A percentile compares a stretch with the other conserved stretches of the same genome.
These are phyloP conservation scores for Andrena chrysosceles DNA, from an alignment of 2,888 invertebrate species.

Conservation along the genomic window DNA sequence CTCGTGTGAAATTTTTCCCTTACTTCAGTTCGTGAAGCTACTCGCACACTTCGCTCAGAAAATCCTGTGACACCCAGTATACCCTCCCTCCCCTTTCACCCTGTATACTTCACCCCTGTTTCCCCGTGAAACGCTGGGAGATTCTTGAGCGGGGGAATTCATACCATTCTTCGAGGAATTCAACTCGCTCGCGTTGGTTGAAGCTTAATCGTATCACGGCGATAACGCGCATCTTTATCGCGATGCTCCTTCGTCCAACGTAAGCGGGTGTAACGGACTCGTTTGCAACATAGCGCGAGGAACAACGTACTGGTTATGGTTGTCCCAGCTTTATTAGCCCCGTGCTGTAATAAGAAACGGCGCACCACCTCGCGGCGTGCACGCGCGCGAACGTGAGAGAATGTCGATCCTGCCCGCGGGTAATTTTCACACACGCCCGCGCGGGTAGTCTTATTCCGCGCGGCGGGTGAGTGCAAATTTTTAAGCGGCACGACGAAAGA, in stretches of 20 bases:
- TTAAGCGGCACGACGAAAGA: slow-evolving; percentile 75
- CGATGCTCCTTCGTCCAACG: slow-evolving; percentile 21
- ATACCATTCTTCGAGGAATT: slow-evolving; percentile 15
- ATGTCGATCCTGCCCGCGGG: slow-evolving; percentile 28
- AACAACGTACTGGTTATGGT: slow-evolving; percentile 48
- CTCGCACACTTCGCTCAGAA: neutral
- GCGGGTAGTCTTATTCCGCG: slow-evolving; percentile 43
- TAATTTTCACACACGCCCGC: slow-evolving; percentile 24
- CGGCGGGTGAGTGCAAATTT: slow-evolving; percentile 80
- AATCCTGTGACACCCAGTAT: neutral
- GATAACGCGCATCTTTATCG: slow-evolving; percentile 6
- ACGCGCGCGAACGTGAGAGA: slow-evolving; percentile 22
- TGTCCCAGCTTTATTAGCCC: slow-evolving; percentile 47
- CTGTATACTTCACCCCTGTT: neutral
- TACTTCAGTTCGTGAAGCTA: neutral
- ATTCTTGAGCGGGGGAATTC: slow-evolving; percentile 10
- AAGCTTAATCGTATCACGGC: slow-evolving; percentile 37
- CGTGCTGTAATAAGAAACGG: slow-evolving; percentile 30
- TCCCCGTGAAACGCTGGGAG: slow-evolving; percentile 5
- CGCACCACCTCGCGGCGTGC: slow-evolving; percentile 2
- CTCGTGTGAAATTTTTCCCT: slow-evolving; percentile 6
- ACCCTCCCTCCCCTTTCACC: neutral
- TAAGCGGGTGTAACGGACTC: slow-evolving; percentile 35
- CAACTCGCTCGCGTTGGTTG: neutral
- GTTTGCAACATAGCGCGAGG: slow-evolving; percentile 34